Evolutionary conservation across 2,797 vertebrate genomes (phyloP).

Genomic region (Poecilia velifera): DNA sequence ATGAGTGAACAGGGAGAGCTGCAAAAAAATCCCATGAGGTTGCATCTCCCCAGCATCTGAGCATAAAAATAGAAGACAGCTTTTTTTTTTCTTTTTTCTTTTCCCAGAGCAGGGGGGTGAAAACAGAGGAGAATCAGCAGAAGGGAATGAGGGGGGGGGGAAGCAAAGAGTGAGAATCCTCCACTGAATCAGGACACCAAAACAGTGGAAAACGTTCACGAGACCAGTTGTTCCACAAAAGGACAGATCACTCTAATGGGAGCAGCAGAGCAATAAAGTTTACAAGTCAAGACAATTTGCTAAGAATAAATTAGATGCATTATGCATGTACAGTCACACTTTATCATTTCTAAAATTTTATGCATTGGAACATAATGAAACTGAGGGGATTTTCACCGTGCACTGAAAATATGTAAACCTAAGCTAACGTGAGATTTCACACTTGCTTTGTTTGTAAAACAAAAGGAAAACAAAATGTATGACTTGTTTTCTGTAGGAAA

Average conservation of each 20-base stretch:
- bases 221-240: slow-evolving; percentile 13
- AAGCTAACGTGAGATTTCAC: not conserved
- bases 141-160: slow-evolving; percentile 42
- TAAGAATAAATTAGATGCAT: not conserved
- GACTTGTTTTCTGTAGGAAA: not conserved
- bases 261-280: slow-evolving; percentile 1
- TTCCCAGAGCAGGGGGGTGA: slow-evolving; percentile 71
- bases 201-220: slow-evolving; percentile 30
- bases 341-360: not conserved
- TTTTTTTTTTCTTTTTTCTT: slow-evolving; percentile 74
- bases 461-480: not conserved
- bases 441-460: not conserved
- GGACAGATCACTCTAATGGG: not conserved
- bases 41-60: slow-evolving; percentile 78
- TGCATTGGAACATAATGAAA: not conserved
- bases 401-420: not conserved
- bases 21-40: slow-evolving; percentile 69
- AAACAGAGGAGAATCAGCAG: slow-evolving; percentile 63
- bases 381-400: not conserved
- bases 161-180: slow-evolving; percentile 48
- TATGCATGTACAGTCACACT: not conserved
- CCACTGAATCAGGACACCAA: slow-evolving; percentile 60
- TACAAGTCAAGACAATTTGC: not conserved
- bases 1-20: slow-evolving; percentile 56
- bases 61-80: slow-evolving; percentile 79